Evolutionary conservation across 1,140 invertebrate species (phyloP).

Genomic region (Orius insidiosus): DNA sequence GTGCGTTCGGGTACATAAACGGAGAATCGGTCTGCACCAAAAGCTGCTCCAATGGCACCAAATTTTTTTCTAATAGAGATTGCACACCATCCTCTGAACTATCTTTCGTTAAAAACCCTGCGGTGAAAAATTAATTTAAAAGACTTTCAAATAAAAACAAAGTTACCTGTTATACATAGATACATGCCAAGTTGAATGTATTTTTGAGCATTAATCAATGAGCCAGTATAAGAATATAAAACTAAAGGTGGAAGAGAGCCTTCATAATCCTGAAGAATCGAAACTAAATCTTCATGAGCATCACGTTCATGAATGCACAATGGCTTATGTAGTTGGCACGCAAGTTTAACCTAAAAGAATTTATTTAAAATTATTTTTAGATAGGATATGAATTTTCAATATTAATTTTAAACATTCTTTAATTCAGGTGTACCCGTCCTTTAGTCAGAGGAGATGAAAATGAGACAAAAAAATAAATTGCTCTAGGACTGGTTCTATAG

Average conservation of each 20-base stretch:
- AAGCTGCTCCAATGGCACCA: slow-evolving; percentile 64
- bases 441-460: no score
- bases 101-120: slow-evolving; percentile 85
- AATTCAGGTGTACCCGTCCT: no score
- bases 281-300: slow-evolving; percentile 58
- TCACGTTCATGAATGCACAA: slow-evolving; percentile 81
- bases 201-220: slow-evolving; percentile 57
- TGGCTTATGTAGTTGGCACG: slow-evolving; percentile 73
- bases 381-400: no score
- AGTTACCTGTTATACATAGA: slow-evolving; percentile 58
- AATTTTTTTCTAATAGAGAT: slow-evolving; percentile 58
- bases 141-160: background rate
- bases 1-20: slow-evolving; percentile 90
- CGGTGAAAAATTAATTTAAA: no score
- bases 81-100: slow-evolving; percentile 80
- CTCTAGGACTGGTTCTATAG: no score
- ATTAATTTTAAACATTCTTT: no score
- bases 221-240: slow-evolving; percentile 90
- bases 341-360: slow-evolving; percentile 57
- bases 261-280: slow-evolving; percentile 29
- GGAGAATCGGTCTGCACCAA: slow-evolving; percentile 86
- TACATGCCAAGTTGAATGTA: slow-evolving; percentile 82
- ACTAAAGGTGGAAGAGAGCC: slow-evolving; percentile 57
- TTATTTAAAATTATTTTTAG: no score
- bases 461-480: no score